Conservation (phyloP, 2,888 invertebrate species). For the Sesia apiformis region DNA sequence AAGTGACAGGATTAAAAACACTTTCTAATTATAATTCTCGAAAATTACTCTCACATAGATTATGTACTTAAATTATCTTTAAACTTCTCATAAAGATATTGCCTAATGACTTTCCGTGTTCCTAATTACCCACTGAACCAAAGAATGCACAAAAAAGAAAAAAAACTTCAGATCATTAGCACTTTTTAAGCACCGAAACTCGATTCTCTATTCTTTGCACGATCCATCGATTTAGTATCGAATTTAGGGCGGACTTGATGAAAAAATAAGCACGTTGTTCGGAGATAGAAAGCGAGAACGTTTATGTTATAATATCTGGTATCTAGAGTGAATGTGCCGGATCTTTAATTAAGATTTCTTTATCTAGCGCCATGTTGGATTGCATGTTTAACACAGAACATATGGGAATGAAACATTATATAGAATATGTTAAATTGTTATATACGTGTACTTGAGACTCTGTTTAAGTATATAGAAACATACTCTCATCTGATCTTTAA, state of each 20-base stretch:
- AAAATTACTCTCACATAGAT: too few species aligned
- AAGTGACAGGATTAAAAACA: too few species aligned
- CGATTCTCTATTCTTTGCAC: neutral
- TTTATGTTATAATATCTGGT: neutral
- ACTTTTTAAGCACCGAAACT: neutral
- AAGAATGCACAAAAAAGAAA: neutral
- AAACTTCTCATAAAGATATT: too few species aligned
- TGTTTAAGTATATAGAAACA: too few species aligned
- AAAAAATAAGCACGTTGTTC: neutral
- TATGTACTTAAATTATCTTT: too few species aligned
- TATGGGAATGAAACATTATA: too few species aligned
- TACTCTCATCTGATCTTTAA: too few species aligned
- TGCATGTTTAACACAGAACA: too few species aligned
- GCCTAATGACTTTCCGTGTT: neutral
- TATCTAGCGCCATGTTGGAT: too few species aligned
- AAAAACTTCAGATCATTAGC: neutral
- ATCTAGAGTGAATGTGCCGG: neutral
- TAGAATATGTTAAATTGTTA: too few species aligned
- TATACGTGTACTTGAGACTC: too few species aligned
- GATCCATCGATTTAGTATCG: constrained; percentile 9
- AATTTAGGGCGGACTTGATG: constrained; percentile 10
- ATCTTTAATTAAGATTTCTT: neutral
- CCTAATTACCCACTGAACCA: neutral
- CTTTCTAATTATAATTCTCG: too few species aligned
- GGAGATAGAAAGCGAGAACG: neutral